These are phyloP conservation scores for Lampris megalopsis DNA, from an alignment of 2,113 vertebrate species.

Conservation along the genomic window DNA sequence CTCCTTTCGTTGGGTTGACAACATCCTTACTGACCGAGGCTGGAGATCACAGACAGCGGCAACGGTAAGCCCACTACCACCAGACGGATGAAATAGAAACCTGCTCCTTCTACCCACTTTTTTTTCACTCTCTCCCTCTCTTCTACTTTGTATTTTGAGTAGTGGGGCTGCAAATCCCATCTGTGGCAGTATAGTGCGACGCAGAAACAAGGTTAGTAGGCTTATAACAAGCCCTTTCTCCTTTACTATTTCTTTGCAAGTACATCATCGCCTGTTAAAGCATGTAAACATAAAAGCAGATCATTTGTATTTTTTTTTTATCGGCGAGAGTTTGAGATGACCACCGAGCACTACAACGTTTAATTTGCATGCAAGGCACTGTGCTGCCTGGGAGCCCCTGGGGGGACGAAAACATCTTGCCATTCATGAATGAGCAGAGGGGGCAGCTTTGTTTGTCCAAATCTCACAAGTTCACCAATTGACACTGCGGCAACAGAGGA, in stretches of 20 bases:
- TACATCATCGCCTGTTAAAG: too few species aligned
- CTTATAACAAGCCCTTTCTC: conserved; percentile 29
- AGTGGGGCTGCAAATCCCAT: conserved; percentile 46
- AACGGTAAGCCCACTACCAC: conserved; percentile 64
- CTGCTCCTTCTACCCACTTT: conserved; percentile 44
- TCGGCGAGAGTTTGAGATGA: conserved; percentile 3
- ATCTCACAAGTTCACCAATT: conserved; percentile 50
- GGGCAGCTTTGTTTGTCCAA: conserved; percentile 45
- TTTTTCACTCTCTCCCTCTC: conserved; percentile 25
- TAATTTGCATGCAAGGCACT: conserved; percentile 68
- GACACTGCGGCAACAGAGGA: conserved; percentile 11
- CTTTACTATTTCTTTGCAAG: too few species aligned
- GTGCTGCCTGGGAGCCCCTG: conserved; percentile 39
- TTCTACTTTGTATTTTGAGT: conserved; percentile 47
- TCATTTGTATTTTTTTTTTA: background rate
- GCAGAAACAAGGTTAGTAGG: conserved; percentile 80
- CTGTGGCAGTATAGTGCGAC: conserved; percentile 57
- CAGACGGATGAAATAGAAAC: conserved; percentile 80
- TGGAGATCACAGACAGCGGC: conserved; percentile 73
- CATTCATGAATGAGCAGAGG: background rate
- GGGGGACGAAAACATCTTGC: conserved; percentile 57
- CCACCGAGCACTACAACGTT: conserved; percentile 17
- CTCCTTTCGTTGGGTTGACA: conserved; percentile 71
- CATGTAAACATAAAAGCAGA: too few species aligned
- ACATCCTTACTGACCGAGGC: conserved; percentile 78